Evolutionary conservation across 2,888 invertebrate species (phyloP), one percentile per base, ranked within the genome.

Genomic region (Drosophila picticornis): DNA sequence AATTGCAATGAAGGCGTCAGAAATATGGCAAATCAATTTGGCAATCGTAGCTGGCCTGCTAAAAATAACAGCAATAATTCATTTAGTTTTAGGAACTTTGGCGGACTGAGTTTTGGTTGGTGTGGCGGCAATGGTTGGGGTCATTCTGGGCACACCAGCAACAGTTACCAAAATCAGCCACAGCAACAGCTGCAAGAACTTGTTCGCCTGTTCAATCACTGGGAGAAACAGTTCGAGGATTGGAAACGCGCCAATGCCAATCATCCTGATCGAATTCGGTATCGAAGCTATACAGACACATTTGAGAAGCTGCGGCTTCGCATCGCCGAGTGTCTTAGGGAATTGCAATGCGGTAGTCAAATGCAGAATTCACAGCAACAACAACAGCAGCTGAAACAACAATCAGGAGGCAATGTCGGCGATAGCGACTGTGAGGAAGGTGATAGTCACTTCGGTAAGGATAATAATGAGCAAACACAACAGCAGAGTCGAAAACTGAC

Each of bases 161-260:
- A 88, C 96, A 96, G 95, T 46, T 22, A 22, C 13, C 22, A 22
- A 46, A 13, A 22, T 22, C 95, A 95, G 77, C 96, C 96, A 81
- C 96, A 96, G 95, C 95, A 95, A 13, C 96, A 96, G 85, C 95
- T 76, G 85, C 95, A 94, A 94, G 95, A 19, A 90, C 98, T 98
- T 93, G 97, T 97, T 91, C 95, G 96, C 75, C 97, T 98, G 92
- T 98, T 98, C 92, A 95, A 95, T 87, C 96, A 97, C 90, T 98
- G 98, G 98, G 98, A 98, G 93, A 95, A 96, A 82, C 97, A 98
- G 92, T 98, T 98, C 92, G 96, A 96, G 88, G 96, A 96, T 85
- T 98, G 98, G 98, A 97, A 97, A 92, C 95, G 95, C 76, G 97
- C 97, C 90, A 98, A 98, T 94, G 96, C 96, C 46, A 96, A 97